Evolutionary conservation across 2,797 vertebrate species (phyloP).

Genomic region (Lacerta agilis): DNA sequence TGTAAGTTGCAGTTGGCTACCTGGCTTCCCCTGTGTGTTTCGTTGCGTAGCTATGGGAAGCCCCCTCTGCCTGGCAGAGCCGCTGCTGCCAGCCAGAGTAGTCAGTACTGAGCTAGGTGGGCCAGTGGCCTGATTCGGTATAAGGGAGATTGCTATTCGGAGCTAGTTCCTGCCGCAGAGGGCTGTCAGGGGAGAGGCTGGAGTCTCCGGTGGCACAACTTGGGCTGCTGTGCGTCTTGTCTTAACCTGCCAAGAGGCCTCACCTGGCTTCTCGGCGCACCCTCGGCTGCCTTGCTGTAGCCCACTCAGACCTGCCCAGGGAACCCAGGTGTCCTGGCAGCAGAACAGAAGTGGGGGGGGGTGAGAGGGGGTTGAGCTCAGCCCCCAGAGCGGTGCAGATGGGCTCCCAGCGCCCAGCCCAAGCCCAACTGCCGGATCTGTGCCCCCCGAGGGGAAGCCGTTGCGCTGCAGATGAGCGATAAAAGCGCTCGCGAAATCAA

Average conservation of each 20-base stretch:
- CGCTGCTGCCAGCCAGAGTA: no score
- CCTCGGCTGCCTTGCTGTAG: background rate
- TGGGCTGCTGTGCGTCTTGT: background rate
- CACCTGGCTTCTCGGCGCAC: background rate
- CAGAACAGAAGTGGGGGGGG: background rate
- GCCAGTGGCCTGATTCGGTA: no score
- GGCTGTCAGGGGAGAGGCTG: background rate
- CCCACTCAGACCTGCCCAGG: background rate
- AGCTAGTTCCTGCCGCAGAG: no score
- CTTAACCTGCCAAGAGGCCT: background rate
- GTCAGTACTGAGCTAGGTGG: no score
- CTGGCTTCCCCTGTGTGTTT: background rate
- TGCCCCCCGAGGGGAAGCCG: conserved; percentile 12
- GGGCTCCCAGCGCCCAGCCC: no score
- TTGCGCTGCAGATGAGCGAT: background rate
- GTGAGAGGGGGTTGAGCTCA: no score
- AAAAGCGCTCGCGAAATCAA: background rate
- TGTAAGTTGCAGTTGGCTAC: background rate
- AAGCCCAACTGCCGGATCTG: background rate
- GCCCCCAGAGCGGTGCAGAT: background rate
- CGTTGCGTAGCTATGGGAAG: no score
- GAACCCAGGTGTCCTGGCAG: conserved; percentile 30
- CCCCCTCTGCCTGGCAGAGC: background rate
- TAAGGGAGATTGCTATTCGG: no score
- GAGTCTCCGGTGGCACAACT: no score